Evolutionary conservation across 1,140 invertebrate species (phyloP), one percentile per base, ranked within the genome.

Genomic region (Drosophila murphyi): DNA sequence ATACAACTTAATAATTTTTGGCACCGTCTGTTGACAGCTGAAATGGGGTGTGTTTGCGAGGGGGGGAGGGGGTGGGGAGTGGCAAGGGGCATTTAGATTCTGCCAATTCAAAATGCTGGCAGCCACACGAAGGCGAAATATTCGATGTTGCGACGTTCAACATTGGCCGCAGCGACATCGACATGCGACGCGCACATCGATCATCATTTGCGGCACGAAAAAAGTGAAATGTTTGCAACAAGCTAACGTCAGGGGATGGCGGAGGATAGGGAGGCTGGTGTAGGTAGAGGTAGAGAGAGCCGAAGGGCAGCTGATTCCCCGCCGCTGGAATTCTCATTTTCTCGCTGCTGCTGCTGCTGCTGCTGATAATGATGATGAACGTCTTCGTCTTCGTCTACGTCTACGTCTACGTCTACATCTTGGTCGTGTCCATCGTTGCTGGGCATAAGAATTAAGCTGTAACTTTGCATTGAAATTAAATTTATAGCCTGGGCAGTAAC

Each of bases 191-290:
- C 77, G 80, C 77, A 75, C 83, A 88, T 88, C 83, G 83, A 88
- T 88, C 83, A 88, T 88, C 77, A 89, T 88, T 88, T 89, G 83
- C 74, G 85, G 85, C 80, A 89, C 70, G 85, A 86, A 61, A 80
- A 86, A 88, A 88, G 85, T 81, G 85, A 89, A 87, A 87, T 87
- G 83, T 76, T 55, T 62, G 78, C 62, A 71, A 74, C 72, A 54
- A 54, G 70, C 37, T 41, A 10, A 41, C 8, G 20, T 20, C 39
- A 48, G 62, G 31, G 37, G 29, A 37, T 39, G 12, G 5, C 12
- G 20, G n/a, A n/a, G n/a, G 4, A 20, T 20, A 31, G 28, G 43
- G 57, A 10, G 8, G 54, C 2, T 41, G 29, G 32, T 20, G 32
- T 10, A 41, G 48, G 48, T 59, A 41, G 51, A n/a, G 8, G 48